A percentile compares a stretch with the other conserved stretches of the same genome.
These are phyloP conservation scores for Merluccius polli DNA, from an alignment of 2,797 vertebrate genomes.

Conservation along the genomic window DNA sequence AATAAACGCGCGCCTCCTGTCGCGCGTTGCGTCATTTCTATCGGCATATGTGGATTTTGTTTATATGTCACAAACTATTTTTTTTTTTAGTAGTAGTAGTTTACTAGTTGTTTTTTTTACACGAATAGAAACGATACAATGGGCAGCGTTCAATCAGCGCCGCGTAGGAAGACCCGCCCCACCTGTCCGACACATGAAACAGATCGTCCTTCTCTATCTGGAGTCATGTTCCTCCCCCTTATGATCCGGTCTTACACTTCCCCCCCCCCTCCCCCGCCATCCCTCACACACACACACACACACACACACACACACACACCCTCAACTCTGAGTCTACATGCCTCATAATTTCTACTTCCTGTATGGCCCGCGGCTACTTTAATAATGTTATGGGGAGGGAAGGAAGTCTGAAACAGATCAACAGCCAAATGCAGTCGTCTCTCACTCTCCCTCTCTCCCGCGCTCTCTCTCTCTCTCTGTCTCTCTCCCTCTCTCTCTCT, in stretches of 20 bases:
- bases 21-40: not conserved
- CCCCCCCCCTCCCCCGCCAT: conserved; percentile 31
- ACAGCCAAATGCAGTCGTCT: conserved; percentile 23
- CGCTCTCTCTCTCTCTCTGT: conserved; percentile 18
- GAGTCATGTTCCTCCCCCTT: conserved; percentile 38
- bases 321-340: conserved; percentile 21
- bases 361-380: conserved; percentile 53
- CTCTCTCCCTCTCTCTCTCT: conserved; percentile 20
- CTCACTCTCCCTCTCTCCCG: conserved; percentile 26
- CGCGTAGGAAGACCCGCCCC: conserved; percentile 19
- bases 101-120: too few species aligned
- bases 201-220: conserved; percentile 23
- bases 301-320: conserved; percentile 7
- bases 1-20: not conserved
- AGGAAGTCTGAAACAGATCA: conserved; percentile 51
- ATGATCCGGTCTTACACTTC: not conserved
- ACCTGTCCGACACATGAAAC: conserved; percentile 22
- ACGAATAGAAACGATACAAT: too few species aligned
- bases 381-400: conserved; percentile 59
- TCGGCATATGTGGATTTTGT: not conserved
- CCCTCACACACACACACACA: conserved; percentile 25
- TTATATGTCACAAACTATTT: too few species aligned
- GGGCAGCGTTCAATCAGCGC: not conserved
- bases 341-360: conserved; percentile 59
- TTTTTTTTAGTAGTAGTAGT: too few species aligned